Conservation (phyloP, 2,888 invertebrate species). For the Ligdia adustata region DNA sequence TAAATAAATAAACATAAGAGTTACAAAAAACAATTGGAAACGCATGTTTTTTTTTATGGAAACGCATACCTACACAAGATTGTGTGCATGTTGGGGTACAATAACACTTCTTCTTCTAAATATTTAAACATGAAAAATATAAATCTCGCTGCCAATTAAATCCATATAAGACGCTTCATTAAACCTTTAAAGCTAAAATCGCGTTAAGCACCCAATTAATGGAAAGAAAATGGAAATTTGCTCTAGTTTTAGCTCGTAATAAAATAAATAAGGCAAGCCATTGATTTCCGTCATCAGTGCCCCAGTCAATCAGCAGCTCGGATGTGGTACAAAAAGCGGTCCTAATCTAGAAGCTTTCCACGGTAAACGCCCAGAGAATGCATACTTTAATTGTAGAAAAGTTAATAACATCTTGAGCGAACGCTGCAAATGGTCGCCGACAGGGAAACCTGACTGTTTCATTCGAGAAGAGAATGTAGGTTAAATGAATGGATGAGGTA, state of each 20-base stretch:
- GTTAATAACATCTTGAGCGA: constrained; percentile 58
- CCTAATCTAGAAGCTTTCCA: constrained; percentile 43
- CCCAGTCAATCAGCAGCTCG: constrained; percentile 10
- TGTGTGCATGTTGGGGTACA: no score
- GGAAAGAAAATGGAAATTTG: constrained; percentile 4
- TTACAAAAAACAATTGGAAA: no score
- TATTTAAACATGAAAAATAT: no score
- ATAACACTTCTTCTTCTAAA: no score
- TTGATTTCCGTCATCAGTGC: constrained; percentile 8
- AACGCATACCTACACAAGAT: no score
- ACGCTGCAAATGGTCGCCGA: constrained; percentile 52
- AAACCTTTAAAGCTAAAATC: no score
- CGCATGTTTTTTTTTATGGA: no score
- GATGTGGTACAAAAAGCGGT: constrained; percentile 10
- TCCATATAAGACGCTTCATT: no score
- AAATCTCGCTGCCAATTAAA: no score
- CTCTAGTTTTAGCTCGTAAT: not conserved
- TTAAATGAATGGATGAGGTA: constrained; percentile 36
- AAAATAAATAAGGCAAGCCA: constrained; percentile 7
- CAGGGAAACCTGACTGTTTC: constrained; percentile 42
- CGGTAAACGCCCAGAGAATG: constrained; percentile 48
- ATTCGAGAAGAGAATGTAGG: constrained; percentile 19
- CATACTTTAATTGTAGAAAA: constrained; percentile 66
- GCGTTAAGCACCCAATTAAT: not conserved
- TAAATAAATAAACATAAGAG: no score